These are phyloP conservation scores for Rhabdomys pumilio DNA, from an alignment of 2,797 vertebrate species.

Conservation along the genomic window DNA sequence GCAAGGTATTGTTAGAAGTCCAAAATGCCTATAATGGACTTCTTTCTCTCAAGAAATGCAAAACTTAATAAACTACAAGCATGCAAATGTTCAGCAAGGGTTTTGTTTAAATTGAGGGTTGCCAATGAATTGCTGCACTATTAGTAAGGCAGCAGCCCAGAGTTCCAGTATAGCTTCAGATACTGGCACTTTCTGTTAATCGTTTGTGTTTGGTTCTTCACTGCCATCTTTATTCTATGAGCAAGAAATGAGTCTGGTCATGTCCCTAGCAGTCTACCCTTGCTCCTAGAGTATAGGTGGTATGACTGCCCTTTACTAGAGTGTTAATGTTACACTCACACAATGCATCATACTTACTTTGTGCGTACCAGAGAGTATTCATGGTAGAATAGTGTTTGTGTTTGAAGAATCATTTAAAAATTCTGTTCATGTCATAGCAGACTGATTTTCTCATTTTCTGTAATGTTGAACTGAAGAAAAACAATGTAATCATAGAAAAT, in stretches of 20 bases:
- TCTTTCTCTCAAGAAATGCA: not conserved
- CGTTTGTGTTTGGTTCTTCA: not conserved
- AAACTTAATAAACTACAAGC: constrained; percentile 38
- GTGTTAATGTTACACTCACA: not conserved
- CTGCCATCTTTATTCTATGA: not conserved
- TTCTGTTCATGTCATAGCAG: not conserved
- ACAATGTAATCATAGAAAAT: constrained; percentile 63
- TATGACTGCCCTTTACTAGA: not conserved
- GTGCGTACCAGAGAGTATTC: not conserved
- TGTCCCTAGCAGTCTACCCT: not conserved
- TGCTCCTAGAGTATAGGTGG: not conserved
- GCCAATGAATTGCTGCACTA: not conserved
- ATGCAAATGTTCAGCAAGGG: not conserved
- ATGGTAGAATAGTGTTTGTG: not conserved
- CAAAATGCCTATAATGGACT: not conserved
- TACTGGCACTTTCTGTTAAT: not conserved
- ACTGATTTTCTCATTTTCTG: not conserved
- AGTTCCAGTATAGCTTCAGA: not conserved
- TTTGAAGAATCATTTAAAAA: constrained; percentile 40
- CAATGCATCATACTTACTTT: not conserved
- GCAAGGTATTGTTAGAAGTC: not conserved
- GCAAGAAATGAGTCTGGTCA: not conserved
- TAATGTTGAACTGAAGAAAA: constrained; percentile 60
- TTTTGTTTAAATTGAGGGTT: constrained; percentile 55
- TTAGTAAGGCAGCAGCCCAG: not conserved